Evolutionary conservation across 2,888 invertebrate species (phyloP).

Genomic region (Mayetiola destructor): DNA sequence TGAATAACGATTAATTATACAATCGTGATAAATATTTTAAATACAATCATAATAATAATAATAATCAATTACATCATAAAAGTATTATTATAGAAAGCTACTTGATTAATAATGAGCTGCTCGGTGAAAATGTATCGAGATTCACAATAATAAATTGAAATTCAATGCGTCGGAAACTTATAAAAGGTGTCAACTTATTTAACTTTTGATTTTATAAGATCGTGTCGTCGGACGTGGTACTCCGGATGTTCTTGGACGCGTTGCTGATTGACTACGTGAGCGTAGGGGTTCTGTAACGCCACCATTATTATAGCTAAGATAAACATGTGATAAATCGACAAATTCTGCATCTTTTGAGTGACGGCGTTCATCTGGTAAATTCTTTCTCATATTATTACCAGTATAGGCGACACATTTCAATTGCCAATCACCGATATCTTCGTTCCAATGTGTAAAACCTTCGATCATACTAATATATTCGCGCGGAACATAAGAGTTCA

Average conservation of each 20-base stretch:
- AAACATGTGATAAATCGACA: slow-evolving; percentile 50
- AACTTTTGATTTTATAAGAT: slow-evolving; percentile 11
- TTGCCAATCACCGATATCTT: slow-evolving; percentile 98
- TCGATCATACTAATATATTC: slow-evolving; percentile 88
- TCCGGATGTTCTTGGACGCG: slow-evolving; percentile 38
- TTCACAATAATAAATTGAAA: too few species aligned
- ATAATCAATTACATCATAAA: too few species aligned
- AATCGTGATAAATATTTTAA: too few species aligned
- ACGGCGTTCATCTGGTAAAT: slow-evolving; percentile 33
- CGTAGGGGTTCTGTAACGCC: slow-evolving; percentile 41
- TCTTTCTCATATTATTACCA: slow-evolving; percentile 92
- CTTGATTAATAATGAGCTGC: too few species aligned
- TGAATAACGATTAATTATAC: too few species aligned
- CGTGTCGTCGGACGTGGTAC: slow-evolving; percentile 38
- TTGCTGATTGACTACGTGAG: slow-evolving; percentile 35
- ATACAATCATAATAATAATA: too few species aligned
- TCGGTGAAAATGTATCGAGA: too few species aligned
- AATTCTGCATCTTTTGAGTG: slow-evolving; percentile 37
- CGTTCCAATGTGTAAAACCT: slow-evolving; percentile 90
- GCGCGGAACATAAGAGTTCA: slow-evolving; percentile 85
- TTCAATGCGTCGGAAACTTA: background rate
- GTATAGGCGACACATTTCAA: slow-evolving; percentile 95
- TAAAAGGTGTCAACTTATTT: background rate
- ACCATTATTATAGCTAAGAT: slow-evolving; percentile 47
- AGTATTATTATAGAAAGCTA: too few species aligned